phyloP scores from a whole-genome alignment of 2,113 vertebrate genomes.

The Myocastor coypus region DNA sequence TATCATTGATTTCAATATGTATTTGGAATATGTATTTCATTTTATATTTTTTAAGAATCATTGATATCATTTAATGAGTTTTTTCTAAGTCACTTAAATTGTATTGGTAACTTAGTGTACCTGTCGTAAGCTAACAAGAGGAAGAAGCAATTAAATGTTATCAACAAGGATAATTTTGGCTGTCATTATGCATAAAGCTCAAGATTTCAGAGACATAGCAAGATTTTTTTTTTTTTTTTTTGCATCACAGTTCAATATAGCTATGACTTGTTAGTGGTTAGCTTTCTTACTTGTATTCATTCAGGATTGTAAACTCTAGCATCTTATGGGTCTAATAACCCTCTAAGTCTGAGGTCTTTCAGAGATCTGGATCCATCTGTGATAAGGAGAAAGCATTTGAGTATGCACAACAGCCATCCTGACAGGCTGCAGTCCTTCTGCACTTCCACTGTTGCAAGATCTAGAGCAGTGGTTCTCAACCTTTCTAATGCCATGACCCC shows the following conservation, averaged over 20 bases:
- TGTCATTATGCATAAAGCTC: neutral
- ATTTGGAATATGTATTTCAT: neutral
- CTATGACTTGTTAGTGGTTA: neutral
- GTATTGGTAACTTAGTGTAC: neutral
- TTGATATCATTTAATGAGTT: neutral
- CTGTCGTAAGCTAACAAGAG: constrained; percentile 10
- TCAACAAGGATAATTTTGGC: neutral
- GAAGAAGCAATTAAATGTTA: neutral
- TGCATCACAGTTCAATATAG: neutral
- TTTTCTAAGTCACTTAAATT: constrained; percentile 36
- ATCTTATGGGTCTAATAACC: neutral
- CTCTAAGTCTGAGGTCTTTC: neutral
- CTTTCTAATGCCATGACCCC: no score
- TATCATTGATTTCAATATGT: neutral
- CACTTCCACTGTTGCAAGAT: neutral
- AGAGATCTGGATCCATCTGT: no score
- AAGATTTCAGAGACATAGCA: neutral
- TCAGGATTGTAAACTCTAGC: neutral
- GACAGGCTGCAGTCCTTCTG: neutral
- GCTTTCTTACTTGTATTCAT: neutral
- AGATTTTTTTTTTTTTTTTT: neutral
- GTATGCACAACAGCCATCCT: neutral
- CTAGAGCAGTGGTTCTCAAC: no score
- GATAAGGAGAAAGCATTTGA: neutral
- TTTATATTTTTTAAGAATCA: neutral